Conservation (phyloP, 2,797 vertebrate species). For the Chanos chanos region DNA sequence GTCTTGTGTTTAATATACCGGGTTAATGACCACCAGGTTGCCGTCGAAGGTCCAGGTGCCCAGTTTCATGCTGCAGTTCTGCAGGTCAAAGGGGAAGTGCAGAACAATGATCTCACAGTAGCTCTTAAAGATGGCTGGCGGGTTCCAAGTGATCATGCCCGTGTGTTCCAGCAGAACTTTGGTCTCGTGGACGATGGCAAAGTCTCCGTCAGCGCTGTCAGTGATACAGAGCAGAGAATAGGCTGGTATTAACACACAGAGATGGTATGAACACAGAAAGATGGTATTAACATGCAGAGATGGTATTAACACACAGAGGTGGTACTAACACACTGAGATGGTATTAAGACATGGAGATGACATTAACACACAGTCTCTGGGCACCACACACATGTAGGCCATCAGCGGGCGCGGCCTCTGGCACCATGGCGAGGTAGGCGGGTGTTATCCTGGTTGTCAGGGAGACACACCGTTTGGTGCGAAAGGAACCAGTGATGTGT, state of each 20-base stretch:
- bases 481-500: slow-evolving; percentile 25
- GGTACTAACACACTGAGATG: no score
- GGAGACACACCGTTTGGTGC: slow-evolving; percentile 55
- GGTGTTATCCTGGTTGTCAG: slow-evolving; percentile 61
- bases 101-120: slow-evolving; percentile 98
- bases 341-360: no score
- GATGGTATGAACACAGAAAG: background rate
- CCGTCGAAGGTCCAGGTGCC: slow-evolving; percentile 94
- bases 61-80: slow-evolving; percentile 97
- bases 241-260: background rate
- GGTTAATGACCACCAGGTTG: slow-evolving; percentile 82
- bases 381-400: no score
- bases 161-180: slow-evolving; percentile 90
- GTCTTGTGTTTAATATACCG: no score
- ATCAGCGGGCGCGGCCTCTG: no score
- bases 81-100: slow-evolving; percentile 92
- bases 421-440: no score
- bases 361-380: no score
- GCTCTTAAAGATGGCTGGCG: slow-evolving; percentile 96
- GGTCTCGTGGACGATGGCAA: slow-evolving; percentile 92
- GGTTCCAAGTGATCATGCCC: slow-evolving; percentile 88
- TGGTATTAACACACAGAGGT: no score
- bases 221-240: background rate
- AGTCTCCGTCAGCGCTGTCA: slow-evolving; percentile 91
- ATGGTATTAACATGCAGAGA: no score